These are phyloP conservation scores for Luehdorfia chinensis DNA, from an alignment of 1,140 invertebrate genomes.

Conservation along the genomic window DNA sequence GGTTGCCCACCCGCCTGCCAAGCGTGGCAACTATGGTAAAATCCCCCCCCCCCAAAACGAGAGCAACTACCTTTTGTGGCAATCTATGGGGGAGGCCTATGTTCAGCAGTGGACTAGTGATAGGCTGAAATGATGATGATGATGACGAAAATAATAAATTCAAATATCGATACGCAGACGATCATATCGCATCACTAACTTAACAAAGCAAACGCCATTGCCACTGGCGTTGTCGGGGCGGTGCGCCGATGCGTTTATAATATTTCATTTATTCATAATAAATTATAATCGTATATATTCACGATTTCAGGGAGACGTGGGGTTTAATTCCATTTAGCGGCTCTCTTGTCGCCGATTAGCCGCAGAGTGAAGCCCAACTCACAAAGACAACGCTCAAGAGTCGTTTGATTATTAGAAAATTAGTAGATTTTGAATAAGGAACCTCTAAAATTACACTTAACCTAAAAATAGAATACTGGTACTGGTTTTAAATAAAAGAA, in stretches of 20 bases:
- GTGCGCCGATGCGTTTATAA: slow-evolving; percentile 75
- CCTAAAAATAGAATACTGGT: not conserved
- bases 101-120: too few relatives aligned
- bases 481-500: not conserved
- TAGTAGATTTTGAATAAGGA: not conserved
- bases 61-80: too few relatives aligned
- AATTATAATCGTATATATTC: slow-evolving; percentile 71
- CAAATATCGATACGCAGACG: slow-evolving; percentile 20
- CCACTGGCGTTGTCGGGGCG: slow-evolving; percentile 71
- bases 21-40: too few relatives aligned
- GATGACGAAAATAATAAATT: slow-evolving; percentile 1
- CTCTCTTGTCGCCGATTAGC: slow-evolving; percentile 22
- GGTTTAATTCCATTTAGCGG: slow-evolving; percentile 35
- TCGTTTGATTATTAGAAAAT: not conserved
- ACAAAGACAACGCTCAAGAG: slow-evolving; percentile 7
- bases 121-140: too few relatives aligned
- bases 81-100: too few relatives aligned
- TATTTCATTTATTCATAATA: slow-evolving; percentile 78
- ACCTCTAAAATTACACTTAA: not conserved
- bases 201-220: slow-evolving; percentile 74
- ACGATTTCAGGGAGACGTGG: slow-evolving; percentile 34
- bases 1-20: too few relatives aligned
- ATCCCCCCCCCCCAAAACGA: too few relatives aligned
- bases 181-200: slow-evolving; percentile 34
- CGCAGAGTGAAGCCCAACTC: slow-evolving; percentile 1